These are phyloP conservation scores for Hyperoplus immaculatus DNA, from an alignment of 2,797 vertebrate species.

Conservation along the genomic window DNA sequence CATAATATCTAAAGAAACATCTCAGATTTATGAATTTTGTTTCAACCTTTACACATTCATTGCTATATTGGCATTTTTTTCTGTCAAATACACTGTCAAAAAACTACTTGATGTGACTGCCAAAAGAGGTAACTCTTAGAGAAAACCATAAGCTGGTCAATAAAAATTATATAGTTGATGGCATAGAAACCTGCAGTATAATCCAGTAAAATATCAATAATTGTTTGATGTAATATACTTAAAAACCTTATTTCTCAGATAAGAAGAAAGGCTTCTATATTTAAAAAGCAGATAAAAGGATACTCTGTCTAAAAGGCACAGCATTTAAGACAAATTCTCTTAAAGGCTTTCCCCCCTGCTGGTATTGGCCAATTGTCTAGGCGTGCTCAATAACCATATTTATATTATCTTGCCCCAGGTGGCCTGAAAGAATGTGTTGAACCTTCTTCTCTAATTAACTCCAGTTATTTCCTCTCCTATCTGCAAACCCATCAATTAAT, in stretches of 20 bases:
- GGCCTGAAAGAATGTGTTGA: constrained; percentile 4
- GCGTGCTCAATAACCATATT: constrained; percentile 18
- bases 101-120: background rate
- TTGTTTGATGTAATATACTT: too few species aligned
- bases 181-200: background rate
- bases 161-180: background rate
- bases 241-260: too few species aligned
- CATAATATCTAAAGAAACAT: too few species aligned
- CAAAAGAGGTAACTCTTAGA: background rate
- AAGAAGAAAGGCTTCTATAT: background rate
- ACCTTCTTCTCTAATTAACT: constrained; percentile 16
- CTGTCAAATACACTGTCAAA: too few species aligned
- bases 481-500: constrained; percentile 16
- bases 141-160: background rate
- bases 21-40: too few species aligned
- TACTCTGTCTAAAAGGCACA: constrained; percentile 1
- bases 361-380: background rate
- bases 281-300: constrained; percentile 11
- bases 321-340: constrained; percentile 13
- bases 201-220: background rate
- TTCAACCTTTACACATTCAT: too few species aligned
- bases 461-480: background rate
- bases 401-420: constrained; percentile 11
- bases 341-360: background rate
- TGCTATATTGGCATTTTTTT: too few species aligned